Evolutionary conservation across 2,797 vertebrate genomes (phyloP).

Genomic region (Lepus townsendii): DNA sequence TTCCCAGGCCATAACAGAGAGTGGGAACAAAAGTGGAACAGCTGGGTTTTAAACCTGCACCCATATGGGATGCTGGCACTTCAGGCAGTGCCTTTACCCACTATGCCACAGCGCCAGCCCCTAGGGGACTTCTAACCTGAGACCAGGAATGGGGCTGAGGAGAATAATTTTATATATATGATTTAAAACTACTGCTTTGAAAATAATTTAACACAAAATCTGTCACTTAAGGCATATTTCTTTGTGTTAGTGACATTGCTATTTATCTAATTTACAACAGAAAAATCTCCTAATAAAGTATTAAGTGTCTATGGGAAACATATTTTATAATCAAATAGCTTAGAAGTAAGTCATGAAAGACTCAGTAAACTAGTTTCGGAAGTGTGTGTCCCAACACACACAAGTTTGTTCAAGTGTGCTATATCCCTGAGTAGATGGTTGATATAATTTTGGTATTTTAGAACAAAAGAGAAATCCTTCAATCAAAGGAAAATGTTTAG

Average conservation of each 20-base stretch:
- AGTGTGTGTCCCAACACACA: background rate
- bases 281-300: background rate
- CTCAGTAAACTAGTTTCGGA: background rate
- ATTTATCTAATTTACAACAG: background rate
- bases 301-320: background rate
- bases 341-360: conserved; percentile 3
- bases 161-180: background rate
- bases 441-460: background rate
- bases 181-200: background rate
- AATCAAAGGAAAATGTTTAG: background rate
- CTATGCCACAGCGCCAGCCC: no score
- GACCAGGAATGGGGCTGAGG: background rate
- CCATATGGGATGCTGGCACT: no score
- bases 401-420: background rate
- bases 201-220: background rate
- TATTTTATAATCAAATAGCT: background rate
- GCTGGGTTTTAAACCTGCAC: no score
- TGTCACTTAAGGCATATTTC: background rate
- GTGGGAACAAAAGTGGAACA: no score
- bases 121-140: background rate
- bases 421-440: background rate
- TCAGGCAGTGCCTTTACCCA: no score
- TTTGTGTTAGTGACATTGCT: background rate
- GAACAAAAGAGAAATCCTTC: background rate
- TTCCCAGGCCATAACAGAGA: no score